Base-by-base conservation (phyloP, 1,140 invertebrate species). In the Thereuonema tuberculata region DNA sequence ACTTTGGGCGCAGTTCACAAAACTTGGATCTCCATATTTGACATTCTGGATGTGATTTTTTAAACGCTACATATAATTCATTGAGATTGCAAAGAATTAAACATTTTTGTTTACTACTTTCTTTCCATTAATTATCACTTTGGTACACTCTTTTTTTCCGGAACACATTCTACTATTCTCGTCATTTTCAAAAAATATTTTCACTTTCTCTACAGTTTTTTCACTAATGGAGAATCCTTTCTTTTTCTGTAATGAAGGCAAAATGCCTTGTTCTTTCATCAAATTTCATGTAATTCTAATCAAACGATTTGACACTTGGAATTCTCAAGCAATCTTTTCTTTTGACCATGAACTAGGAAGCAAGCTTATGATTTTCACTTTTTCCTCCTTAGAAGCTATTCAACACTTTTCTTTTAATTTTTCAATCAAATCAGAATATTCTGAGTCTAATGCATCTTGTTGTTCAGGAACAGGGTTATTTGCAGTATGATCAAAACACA, bases 171-270 rank as follows among this genome's bases (percentile, higher is more conserved):
- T 55, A 54, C 64, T 65, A 47, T 64, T 64, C 15, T 68, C 64
- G 25, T 66, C 66, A 25, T 26, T 46, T 21, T 63, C 56, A 57
- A 65, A 70, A 60, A 69, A 69, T 20, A 59, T 46, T 59, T 59
- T 61, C 3, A 67, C 65, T 17, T 37, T 37, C 17, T 37, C 31
- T 9, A 37, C 17, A 9, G 31, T 37, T 37, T 37, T 17, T 37
- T 37, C 31, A 37, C 31, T 37, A 9, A 37, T 37, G 17, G 5
- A 5, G 5, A 37, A 5, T 37, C 17, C 31, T 37, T 37, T 37
- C 31, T 37, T 37, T 17, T 37, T 37, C 17, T 17, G 5, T 37
- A 37, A 37, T 9, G 17, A 5, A 9, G 31, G 31, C 17, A 37
- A 17, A 37, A 37, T 37, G 31, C 31, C 31, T 37, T 37, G 31